Evolutionary conservation across 2,113 vertebrate species (phyloP).

Genomic region (Spizaetus ornatus): DNA sequence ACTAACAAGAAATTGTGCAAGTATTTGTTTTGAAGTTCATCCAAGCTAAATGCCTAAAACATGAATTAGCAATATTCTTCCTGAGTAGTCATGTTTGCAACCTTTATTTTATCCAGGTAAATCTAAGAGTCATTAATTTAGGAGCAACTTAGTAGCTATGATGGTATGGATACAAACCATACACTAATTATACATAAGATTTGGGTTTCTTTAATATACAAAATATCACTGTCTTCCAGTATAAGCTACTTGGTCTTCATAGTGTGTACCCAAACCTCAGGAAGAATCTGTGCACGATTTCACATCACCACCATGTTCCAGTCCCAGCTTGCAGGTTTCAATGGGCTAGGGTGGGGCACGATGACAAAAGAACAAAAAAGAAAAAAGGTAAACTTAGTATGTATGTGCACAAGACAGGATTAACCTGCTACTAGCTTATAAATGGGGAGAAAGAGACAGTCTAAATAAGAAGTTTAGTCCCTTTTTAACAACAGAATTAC

Average conservation of each 20-base stretch:
- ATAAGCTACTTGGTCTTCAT: neutral
- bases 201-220: fast-evolving
- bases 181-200: neutral
- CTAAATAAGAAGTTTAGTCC: neutral
- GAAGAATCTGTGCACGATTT: neutral
- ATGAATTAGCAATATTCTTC: neutral
- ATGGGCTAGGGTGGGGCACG: neutral
- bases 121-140: neutral
- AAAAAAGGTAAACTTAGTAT: neutral
- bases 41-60: neutral
- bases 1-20: neutral
- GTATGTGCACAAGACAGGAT: neutral
- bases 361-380: neutral
- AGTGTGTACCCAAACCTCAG: neutral
- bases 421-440: neutral
- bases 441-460: neutral
- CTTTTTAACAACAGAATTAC: neutral
- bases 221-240: neutral
- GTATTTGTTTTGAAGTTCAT: neutral
- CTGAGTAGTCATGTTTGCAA: neutral
- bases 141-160: neutral
- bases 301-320: neutral
- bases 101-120: neutral
- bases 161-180: neutral
- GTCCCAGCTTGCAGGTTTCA: neutral